These are phyloP conservation scores for Hoplias malabaricus DNA, from an alignment of 2,113 vertebrate genomes.

Conservation along the genomic window DNA sequence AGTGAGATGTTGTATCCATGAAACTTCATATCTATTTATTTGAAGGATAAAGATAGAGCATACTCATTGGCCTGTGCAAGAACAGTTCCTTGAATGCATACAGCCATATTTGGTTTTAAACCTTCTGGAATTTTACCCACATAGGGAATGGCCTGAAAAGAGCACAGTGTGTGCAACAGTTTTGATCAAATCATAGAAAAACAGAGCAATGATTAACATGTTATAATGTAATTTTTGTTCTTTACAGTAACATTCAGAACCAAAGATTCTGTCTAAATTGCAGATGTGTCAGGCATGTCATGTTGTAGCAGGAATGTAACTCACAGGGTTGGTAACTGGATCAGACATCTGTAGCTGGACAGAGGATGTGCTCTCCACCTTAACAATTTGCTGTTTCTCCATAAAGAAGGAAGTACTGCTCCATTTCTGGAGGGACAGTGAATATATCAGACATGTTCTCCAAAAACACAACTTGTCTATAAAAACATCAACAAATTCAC, in stretches of 20 bases:
- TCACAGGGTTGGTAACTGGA: conserved; percentile 5
- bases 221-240: too few species aligned
- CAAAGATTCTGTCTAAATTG: too few species aligned
- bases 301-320: not conserved
- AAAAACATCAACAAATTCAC: not conserved
- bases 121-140: not conserved
- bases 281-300: too few species aligned
- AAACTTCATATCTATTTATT: not conserved
- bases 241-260: too few species aligned
- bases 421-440: not conserved
- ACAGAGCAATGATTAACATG: not conserved
- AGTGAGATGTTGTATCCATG: not conserved
- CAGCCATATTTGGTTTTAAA: conserved; percentile 14
- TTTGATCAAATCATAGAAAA: not conserved
- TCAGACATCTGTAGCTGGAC: not conserved
- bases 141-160: conserved; percentile 29
- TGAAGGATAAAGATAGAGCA: not conserved
- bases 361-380: not conserved
- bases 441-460: not conserved
- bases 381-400: not conserved
- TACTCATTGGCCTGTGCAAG: not conserved
- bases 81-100: conserved; percentile 12
- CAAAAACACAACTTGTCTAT: not conserved
- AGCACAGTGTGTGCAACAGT: not conserved
- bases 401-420: not conserved